Conservation (phyloP, 2,113 vertebrate genomes). For the Catharus bicknelli region DNA sequence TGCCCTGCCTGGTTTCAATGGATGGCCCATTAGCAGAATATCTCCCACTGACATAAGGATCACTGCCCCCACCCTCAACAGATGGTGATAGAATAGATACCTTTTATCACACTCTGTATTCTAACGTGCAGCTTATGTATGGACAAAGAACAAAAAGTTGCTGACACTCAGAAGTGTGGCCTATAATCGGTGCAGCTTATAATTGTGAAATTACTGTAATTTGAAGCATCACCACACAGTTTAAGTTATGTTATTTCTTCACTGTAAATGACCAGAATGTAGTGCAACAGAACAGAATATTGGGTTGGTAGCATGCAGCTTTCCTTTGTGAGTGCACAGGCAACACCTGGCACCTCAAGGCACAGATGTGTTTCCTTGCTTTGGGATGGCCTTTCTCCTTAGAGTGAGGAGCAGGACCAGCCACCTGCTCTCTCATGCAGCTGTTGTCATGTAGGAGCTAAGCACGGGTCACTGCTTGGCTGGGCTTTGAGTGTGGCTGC, state of each 20-base stretch:
- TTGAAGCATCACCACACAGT: not conserved
- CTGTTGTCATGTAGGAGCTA: not conserved
- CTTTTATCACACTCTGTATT: too few relatives aligned
- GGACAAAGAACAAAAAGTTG: too few relatives aligned
- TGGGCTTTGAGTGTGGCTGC: not conserved
- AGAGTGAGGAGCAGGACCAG: rapidly evolving
- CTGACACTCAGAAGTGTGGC: too few relatives aligned
- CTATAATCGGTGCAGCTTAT: too few relatives aligned
- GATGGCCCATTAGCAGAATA: too few relatives aligned
- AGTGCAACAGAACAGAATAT: not conserved
- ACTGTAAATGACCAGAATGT: not conserved
- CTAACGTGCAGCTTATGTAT: too few relatives aligned
- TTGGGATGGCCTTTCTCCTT: not conserved
- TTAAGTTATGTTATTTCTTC: not conserved
- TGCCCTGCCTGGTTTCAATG: too few relatives aligned
- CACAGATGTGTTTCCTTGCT: not conserved
- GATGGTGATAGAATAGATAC: too few relatives aligned
- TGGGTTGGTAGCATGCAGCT: not conserved
- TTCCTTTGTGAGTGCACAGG: not conserved
- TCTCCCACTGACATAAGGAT: too few relatives aligned
- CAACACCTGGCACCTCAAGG: not conserved
- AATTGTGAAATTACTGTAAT: not conserved
- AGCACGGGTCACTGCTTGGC: not conserved
- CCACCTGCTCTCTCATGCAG: not conserved
- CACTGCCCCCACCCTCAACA: too few relatives aligned